phyloP scores from a whole-genome alignment of 1,140 invertebrate genomes.

The Subanguina moxae region DNA sequence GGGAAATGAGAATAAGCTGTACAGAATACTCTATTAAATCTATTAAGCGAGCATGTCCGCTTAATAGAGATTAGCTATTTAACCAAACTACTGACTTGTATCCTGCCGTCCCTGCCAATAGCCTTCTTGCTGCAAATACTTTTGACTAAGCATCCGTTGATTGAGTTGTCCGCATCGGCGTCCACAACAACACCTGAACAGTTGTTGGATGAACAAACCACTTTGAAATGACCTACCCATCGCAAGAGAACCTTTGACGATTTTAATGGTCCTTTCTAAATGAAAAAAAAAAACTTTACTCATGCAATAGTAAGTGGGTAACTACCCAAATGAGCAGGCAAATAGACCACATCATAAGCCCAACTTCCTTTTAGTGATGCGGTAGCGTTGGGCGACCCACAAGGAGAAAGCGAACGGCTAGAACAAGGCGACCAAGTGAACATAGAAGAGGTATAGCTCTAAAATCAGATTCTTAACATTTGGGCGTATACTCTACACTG shows the following conservation, averaged over 20 bases:
- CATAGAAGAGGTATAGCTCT: constrained; percentile 52
- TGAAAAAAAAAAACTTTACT: background rate
- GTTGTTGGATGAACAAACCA: background rate
- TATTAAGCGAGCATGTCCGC: no score
- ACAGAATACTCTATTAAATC: no score
- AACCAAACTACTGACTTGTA: constrained; percentile 60
- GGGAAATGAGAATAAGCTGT: constrained; percentile 5
- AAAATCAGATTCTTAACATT: no score
- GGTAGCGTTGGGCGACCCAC: constrained; percentile 50
- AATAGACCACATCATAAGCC: constrained; percentile 13
- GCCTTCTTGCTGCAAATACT: constrained; percentile 64
- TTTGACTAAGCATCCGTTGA: constrained; percentile 69
- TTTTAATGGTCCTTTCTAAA: constrained; percentile 30
- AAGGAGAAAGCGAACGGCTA: constrained; percentile 51
- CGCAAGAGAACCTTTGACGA: constrained; percentile 10
- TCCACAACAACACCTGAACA: constrained; percentile 61
- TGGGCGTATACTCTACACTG: no score
- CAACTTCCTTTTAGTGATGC: constrained; percentile 37
- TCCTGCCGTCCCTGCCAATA: constrained; percentile 65
- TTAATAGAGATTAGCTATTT: no score
- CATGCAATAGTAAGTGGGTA: no score
- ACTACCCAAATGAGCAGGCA: constrained; percentile 13
- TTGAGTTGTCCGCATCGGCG: constrained; percentile 65
- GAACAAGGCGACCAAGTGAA: constrained; percentile 52
- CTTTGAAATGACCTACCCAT: background rate